Evolutionary conservation across 2,797 vertebrate genomes (phyloP), one percentile per base, ranked within the genome.

Genomic region (Macropodus opercularis): DNA sequence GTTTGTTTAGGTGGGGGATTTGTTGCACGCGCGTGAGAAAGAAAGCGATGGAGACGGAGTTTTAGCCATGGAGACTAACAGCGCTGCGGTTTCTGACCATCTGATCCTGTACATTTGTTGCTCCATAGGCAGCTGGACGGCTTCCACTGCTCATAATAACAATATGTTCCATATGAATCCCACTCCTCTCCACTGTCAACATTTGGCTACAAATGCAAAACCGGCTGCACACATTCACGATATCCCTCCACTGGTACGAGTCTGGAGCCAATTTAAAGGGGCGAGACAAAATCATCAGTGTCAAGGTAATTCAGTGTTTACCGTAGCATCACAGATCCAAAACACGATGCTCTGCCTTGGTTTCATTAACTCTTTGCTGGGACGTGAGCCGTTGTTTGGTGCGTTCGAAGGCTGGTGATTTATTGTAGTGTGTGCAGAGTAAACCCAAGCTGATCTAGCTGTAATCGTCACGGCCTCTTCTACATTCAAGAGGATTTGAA

Each of bases 161-260:
- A 87, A 82, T 83, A 81, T 86, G 86, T 84, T 89, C 85, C 79
- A 79, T 77, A 86, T 86, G 84, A 80, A 77, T 77, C 83, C 70
- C 50, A 46, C 65, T 79, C 60, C 63, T 80, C 80, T 63, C 72
- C 24, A 59, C 77, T 75, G 80, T 82, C 83, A 79, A 27, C 41
- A 27, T 79, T 62, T 76, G 71, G 69, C 80, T 63, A 38, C 64
- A 62, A 68, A 70, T 31, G 21, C 78, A 81, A 53, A 47, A 48
- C 52, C 0, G 52, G 39, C 60, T 70, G 65, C 61, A 70, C 41
- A 63, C 67, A 74, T 82, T 76, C 73, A 70, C 80, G 77, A 70
- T 69, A 58, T 78, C 24, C 32, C 81, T 47, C 61, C 60, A 83
- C 76, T 73, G 66, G 67, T 75, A 43, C 61, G 56, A 53, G 61